Percentiles rank a stretch among this genome's conserved stretches.
phyloP scores from a whole-genome alignment of 2,797 vertebrate genomes.

The Rhincodon typus region DNA sequence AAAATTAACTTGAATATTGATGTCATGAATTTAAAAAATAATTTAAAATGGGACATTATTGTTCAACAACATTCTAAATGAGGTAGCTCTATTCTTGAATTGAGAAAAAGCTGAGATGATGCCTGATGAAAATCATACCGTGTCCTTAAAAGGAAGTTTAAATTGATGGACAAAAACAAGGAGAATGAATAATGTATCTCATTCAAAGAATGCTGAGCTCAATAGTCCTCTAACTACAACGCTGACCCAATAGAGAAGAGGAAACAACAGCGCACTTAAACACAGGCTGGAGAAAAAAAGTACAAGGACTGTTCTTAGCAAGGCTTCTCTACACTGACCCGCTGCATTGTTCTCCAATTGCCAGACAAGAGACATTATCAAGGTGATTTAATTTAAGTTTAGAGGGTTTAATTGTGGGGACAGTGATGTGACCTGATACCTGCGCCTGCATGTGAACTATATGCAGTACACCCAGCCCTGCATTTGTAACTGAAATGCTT shows the following conservation, averaged over 20 bases:
- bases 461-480: conserved; percentile 25
- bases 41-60: neutral
- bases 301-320: neutral
- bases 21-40: neutral
- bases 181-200: neutral
- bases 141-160: neutral
- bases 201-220: neutral
- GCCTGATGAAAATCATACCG: neutral
- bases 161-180: neutral
- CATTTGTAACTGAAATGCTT: conserved; percentile 28
- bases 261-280: neutral
- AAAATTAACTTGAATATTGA: neutral
- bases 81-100: neutral
- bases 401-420: neutral
- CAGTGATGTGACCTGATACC: neutral
- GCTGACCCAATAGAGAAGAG: neutral
- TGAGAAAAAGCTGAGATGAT: neutral
- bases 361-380: neutral
- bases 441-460: conserved; percentile 8
- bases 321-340: neutral
- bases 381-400: neutral
- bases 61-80: neutral
- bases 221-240: neutral
- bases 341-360: neutral
- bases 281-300: neutral